Evolutionary conservation across 2,113 vertebrate species (phyloP).

Genomic region (Festucalex cinctus): DNA sequence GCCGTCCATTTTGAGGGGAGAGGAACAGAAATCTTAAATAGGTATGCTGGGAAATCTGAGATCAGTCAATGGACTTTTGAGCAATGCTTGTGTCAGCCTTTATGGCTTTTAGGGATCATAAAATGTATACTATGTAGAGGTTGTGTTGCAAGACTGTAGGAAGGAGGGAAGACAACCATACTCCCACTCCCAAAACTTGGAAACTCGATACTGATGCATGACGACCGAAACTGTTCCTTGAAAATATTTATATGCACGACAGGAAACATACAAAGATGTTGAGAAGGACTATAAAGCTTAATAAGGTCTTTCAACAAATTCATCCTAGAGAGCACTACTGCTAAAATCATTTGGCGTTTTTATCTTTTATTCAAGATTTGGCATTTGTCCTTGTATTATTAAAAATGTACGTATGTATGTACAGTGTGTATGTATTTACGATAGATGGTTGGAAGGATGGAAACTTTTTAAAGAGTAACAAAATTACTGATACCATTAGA

Average conservation of each 20-base stretch:
- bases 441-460: neutral
- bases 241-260: neutral
- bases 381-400: too few relatives aligned
- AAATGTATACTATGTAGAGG: conserved; percentile 19
- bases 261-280: neutral
- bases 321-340: neutral
- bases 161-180: neutral
- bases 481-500: neutral
- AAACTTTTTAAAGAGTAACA: neutral
- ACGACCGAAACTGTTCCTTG: too few relatives aligned
- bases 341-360: neutral
- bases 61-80: conserved; percentile 42
- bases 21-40: conserved; percentile 26
- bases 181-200: neutral
- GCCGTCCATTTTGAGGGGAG: conserved; percentile 5
- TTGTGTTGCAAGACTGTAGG: conserved; percentile 9
- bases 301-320: neutral
- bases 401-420: neutral
- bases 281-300: neutral
- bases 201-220: conserved; percentile 8
- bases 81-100: conserved; percentile 48
- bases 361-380: neutral
- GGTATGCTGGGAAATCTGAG: conserved; percentile 42
- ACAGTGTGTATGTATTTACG: neutral
- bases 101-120: conserved; percentile 30